Conservation (phyloP, 2,113 vertebrate species). For the Lycaon pictus region DNA sequence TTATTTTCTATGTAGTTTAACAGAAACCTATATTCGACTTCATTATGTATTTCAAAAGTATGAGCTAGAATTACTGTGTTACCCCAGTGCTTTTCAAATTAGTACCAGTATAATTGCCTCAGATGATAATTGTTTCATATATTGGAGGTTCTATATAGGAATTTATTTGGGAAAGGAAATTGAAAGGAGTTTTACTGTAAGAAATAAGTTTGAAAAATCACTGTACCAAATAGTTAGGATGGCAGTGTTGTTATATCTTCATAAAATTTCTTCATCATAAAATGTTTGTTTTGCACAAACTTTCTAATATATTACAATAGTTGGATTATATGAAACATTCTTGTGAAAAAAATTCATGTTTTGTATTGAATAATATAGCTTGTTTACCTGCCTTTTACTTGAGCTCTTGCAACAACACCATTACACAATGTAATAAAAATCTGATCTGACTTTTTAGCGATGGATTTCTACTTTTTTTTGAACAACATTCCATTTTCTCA, state of each 20-base stretch:
- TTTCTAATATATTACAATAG: neutral
- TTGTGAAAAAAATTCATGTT: neutral
- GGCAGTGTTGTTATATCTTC: neutral
- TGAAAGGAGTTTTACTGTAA: neutral
- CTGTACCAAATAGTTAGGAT: constrained; percentile 3
- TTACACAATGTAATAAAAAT: constrained; percentile 42
- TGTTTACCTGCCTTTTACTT: constrained; percentile 27
- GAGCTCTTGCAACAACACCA: neutral
- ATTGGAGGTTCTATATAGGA: constrained; percentile 28
- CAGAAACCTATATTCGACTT: constrained; percentile 15
- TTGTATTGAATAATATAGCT: neutral
- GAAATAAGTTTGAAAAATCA: constrained; percentile 45
- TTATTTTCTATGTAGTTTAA: constrained; percentile 41
- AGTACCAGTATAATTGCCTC: neutral
- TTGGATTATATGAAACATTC: constrained; percentile 29
- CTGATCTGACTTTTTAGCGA: constrained; percentile 14
- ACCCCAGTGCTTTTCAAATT: constrained; percentile 22
- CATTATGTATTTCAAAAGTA: constrained; percentile 40
- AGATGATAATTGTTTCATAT: constrained; percentile 10
- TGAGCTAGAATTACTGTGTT: neutral
- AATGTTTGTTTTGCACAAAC: constrained; percentile 30
- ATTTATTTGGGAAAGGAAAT: constrained; percentile 41
- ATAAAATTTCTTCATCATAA: constrained; percentile 47
- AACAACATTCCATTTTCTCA: constrained; percentile 33
- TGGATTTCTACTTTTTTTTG: constrained; percentile 39